Evolutionary conservation across 1,140 invertebrate genomes (phyloP).

Genomic region (Drosophila orosa): DNA sequence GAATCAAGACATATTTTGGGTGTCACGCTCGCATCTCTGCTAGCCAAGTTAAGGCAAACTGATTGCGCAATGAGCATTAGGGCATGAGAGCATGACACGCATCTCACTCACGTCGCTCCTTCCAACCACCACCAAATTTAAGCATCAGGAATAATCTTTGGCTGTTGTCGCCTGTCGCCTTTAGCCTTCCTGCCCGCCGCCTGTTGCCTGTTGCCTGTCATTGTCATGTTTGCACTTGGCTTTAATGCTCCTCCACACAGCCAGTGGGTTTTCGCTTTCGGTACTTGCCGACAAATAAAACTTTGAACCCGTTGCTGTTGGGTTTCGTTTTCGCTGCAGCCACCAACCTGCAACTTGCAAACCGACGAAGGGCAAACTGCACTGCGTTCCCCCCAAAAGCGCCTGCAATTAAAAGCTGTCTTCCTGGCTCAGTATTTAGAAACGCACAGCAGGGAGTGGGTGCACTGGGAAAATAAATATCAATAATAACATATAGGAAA

Average conservation of each 20-base stretch:
- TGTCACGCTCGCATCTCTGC: constrained; percentile 37
- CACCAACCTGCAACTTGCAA: constrained; percentile 14
- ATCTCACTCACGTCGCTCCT: constrained; percentile 35
- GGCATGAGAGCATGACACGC: constrained; percentile 48
- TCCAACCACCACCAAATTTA: constrained; percentile 26
- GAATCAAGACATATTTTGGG: constrained; percentile 32
- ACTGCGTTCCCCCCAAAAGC: constrained; percentile 40
- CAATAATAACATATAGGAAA: background rate
- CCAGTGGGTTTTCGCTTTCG: constrained; percentile 18
- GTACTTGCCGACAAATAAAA: constrained; percentile 40
- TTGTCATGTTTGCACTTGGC: constrained; percentile 62
- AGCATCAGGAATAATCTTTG: constrained; percentile 59
- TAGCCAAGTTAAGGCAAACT: constrained; percentile 42
- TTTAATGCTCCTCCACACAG: constrained; percentile 50
- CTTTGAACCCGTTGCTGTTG: constrained; percentile 32
- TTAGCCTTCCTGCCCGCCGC: constrained; percentile 5
- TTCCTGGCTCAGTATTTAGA: constrained; percentile 5
- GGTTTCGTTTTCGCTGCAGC: constrained; percentile 9
- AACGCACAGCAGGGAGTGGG: background rate
- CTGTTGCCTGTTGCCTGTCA: constrained; percentile 60
- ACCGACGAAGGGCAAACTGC: constrained; percentile 5
- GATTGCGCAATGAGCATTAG: constrained; percentile 60
- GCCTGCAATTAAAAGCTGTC: constrained; percentile 54
- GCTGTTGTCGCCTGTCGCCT: constrained; percentile 56
- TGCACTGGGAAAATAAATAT: constrained; percentile 5